phyloP scores from a whole-genome alignment of 2,888 invertebrate genomes.

The Odiellus spinosus region DNA sequence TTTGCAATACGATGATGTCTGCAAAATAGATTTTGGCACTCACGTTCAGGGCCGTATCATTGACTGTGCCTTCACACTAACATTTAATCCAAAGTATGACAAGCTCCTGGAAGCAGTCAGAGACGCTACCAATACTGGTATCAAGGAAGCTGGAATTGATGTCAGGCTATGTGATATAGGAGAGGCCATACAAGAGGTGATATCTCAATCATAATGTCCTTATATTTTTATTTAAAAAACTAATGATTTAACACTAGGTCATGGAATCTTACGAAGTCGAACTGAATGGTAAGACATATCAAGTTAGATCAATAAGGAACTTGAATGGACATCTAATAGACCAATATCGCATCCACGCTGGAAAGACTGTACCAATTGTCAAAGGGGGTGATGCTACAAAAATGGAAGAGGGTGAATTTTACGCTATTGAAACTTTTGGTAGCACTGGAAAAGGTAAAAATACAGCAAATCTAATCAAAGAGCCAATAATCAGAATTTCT shows the following conservation, averaged over 20 bases:
- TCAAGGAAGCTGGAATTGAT: conserved; percentile 86
- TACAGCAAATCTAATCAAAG: too few relatives aligned
- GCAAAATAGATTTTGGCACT: conserved; percentile 97
- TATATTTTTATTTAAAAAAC: too few relatives aligned
- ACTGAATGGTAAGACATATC: conserved; percentile 86
- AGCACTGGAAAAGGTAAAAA: conserved; percentile 58
- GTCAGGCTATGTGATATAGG: conserved; percentile 92
- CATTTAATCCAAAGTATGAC: conserved; percentile 93
- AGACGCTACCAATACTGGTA: conserved; percentile 97
- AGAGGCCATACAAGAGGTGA: conserved; percentile 75
- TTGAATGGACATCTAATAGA: conserved; percentile 98
- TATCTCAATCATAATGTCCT: too few relatives aligned
- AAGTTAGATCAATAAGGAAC: conserved; percentile 87
- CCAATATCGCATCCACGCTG: conserved; percentile 80
- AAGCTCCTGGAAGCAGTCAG: conserved; percentile 83
- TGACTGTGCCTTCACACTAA: conserved; percentile 94
- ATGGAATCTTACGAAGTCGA: conserved; percentile 99
- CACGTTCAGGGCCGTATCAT: conserved; percentile 81
- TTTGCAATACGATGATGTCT: conserved; percentile 86
- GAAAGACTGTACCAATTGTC: conserved; percentile 98
- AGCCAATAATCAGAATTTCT: too few relatives aligned
- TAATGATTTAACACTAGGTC: too few relatives aligned
- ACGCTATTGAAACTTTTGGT: conserved; percentile 98
- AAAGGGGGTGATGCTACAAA: conserved; percentile 93
- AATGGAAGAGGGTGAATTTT: conserved; percentile 94